Base-by-base conservation (phyloP, 2,113 vertebrate species). In the Notothenia coriiceps region DNA sequence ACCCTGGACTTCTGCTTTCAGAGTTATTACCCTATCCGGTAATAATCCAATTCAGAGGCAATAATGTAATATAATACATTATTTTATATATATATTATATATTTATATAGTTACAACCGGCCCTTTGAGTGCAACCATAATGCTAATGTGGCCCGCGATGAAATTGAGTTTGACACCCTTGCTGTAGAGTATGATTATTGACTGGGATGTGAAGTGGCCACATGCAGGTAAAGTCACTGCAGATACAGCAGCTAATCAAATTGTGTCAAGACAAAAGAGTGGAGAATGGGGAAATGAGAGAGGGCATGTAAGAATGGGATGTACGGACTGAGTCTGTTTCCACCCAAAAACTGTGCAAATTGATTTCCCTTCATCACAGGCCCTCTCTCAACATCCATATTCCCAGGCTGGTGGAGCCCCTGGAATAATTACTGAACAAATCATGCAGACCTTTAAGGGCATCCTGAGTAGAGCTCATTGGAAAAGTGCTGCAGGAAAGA, bases 381-480 rank as follows among this genome's bases (percentile, higher is more conserved):
- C 93, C 92, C 96, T 98, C 97, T 96, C 97, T 97, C 97, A 97
- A 96, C 96, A 96, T 96, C 96, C 96, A 95, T 96, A 95, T 96
- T 96, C 97, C 96, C 92, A 25, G 94, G 93, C 95, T 96, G 92
- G 80, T 91, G 93, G 95, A 93, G 93, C 94, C 85, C 88, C 86
- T 86, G 71, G 85, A 79, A 94, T 71, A 80, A 47, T 70, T 67
- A 73, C 92, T 94, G 94, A 92, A 96, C 95, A 98, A 95, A 96
- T 94, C 97, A 99, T 98, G 98, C 98, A 98, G 96, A 96, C 86
- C 84, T 85, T 94, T 95, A 47, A 35, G 93, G 95, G 94, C 95
- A 96, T 96, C 96, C 94, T 95, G 95, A 96, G 95, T 95, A 96
- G 95, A 90, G 66, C 94, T 93, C 94, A 94, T 83, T 83, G 84